A percentile compares a stretch with the other conserved stretches of the same genome.
Conservation (phyloP, 2,797 vertebrate species). For the Eurystomus glaucurus region DNA sequence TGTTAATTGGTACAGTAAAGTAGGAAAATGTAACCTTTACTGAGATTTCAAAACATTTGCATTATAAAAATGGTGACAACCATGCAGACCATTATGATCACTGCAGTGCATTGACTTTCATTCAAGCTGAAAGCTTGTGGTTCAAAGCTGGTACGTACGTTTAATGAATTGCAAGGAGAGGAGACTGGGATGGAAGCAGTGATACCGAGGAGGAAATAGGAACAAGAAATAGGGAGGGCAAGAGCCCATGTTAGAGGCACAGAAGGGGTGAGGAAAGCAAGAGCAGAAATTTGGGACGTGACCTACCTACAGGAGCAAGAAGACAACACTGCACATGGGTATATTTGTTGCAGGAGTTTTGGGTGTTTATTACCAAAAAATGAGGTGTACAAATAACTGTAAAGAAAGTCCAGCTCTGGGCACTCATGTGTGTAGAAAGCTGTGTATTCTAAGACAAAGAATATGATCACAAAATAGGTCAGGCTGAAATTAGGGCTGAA, state of each 20-base stretch:
- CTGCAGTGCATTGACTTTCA: not conserved
- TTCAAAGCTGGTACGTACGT: not conserved
- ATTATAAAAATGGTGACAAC: not conserved
- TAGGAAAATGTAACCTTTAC: not conserved
- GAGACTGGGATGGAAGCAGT: not conserved
- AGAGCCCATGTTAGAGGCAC: not conserved
- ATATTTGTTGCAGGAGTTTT: not conserved
- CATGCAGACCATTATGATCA: fast-evolving
- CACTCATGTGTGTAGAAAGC: fast-evolving
- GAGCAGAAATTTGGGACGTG: not conserved
- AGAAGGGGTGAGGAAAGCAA: not conserved
- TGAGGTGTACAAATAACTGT: not conserved
- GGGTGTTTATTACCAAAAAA: not conserved
- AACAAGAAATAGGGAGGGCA: not conserved
- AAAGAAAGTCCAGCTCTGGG: not conserved
- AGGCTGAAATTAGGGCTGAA: not conserved
- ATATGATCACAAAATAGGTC: not conserved
- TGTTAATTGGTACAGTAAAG: conserved; percentile 27
- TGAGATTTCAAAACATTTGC: conserved; percentile 1
- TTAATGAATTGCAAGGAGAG: not conserved
- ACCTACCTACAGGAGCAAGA: not conserved
- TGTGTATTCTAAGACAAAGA: not conserved
- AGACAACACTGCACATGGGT: fast-evolving
- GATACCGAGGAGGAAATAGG: not conserved
- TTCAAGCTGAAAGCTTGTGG: not conserved